Percentiles rank a stretch among this genome's conserved stretches.
phyloP scores from a whole-genome alignment of 2,113 vertebrate genomes.

The Callipepla squamata region DNA sequence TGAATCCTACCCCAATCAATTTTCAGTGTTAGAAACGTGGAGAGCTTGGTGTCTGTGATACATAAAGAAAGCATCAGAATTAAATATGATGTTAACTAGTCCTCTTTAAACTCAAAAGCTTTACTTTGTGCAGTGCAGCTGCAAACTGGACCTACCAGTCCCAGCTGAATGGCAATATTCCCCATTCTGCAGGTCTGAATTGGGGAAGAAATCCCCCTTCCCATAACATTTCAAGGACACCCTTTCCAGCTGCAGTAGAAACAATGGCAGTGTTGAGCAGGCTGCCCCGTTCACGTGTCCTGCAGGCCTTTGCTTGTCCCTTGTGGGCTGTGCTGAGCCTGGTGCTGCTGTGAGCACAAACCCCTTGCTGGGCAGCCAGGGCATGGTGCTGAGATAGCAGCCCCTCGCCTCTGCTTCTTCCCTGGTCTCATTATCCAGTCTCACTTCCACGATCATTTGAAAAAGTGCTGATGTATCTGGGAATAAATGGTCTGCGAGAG shows the following conservation, averaged over 20 bases:
- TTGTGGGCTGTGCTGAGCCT: accelerated
- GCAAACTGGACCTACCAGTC: too few species aligned
- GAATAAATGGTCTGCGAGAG: not conserved
- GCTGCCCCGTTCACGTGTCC: not conserved
- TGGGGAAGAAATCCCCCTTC: not conserved
- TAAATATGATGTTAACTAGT: not conserved
- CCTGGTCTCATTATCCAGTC: not conserved
- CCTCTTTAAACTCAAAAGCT: not conserved
- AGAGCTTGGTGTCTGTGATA: not conserved
- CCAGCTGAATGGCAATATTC: accelerated
- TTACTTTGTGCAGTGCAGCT: not conserved
- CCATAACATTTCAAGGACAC: not conserved
- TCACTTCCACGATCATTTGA: not conserved
- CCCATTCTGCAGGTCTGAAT: not conserved
- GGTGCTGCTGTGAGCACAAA: not conserved
- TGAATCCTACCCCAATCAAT: not conserved
- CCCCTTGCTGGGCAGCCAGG: not conserved
- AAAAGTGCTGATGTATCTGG: not conserved
- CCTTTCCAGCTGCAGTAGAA: not conserved
- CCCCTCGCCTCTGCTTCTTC: not conserved
- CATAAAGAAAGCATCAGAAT: not conserved
- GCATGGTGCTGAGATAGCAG: not conserved
- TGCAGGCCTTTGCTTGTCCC: not conserved
- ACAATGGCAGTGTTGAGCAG: not conserved
- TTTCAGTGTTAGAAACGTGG: not conserved